Percentiles rank a stretch among this genome's conserved stretches.
Conservation (phyloP, 2,888 invertebrate species). For the Drosophila birchii region DNA sequence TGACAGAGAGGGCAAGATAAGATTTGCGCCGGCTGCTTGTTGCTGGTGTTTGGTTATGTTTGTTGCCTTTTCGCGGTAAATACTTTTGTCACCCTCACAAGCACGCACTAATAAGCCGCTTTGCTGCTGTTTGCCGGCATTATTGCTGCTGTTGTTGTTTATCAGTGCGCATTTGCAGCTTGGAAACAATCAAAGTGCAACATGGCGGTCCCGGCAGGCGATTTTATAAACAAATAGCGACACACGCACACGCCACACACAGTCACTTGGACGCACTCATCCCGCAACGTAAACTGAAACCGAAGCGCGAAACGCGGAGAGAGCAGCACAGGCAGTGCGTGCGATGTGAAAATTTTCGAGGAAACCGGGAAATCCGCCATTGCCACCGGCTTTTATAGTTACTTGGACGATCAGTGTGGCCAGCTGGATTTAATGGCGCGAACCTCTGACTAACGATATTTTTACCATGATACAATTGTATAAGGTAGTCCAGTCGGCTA, state of each 20-base stretch:
- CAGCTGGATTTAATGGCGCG: too few species aligned
- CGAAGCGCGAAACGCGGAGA: conserved; percentile 38
- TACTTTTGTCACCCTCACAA: conserved; percentile 45
- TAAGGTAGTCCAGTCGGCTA: too few species aligned
- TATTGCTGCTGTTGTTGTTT: conserved; percentile 38
- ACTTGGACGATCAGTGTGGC: too few species aligned
- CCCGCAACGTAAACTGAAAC: conserved; percentile 45
- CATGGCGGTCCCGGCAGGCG: conserved; percentile 8
- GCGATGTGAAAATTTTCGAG: conserved; percentile 21
- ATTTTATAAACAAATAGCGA: conserved; percentile 56
- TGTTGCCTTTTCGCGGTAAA: conserved; percentile 39
- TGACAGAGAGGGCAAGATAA: conserved; percentile 4
- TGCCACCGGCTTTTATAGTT: too few species aligned
- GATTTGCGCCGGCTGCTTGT: conserved; percentile 35
- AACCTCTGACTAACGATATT: too few species aligned
- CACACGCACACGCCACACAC: conserved; percentile 35
- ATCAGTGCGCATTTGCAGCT: conserved; percentile 58
- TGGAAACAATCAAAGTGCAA: conserved; percentile 27
- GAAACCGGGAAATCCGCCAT: too few species aligned
- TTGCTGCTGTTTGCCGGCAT: conserved; percentile 57
- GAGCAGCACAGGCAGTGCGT: conserved; percentile 31
- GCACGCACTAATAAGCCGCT: conserved; percentile 53
- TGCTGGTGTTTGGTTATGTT: conserved; percentile 38
- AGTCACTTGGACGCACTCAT: conserved; percentile 38
- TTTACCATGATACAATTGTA: too few species aligned